Conservation (phyloP, 2,888 invertebrate species). For the Cremastobaeus sp. region DNA sequence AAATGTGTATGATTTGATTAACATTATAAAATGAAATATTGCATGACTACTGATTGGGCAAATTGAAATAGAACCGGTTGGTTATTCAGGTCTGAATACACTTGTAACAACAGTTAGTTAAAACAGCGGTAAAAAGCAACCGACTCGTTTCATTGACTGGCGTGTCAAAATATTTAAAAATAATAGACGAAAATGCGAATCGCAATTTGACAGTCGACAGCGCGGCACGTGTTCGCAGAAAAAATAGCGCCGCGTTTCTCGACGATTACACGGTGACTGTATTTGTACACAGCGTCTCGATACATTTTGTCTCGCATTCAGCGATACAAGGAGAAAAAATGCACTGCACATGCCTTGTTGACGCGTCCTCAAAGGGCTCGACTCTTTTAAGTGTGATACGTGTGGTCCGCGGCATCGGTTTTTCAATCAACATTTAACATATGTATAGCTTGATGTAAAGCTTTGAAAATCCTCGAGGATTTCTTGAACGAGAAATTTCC, state of each 20-base stretch:
- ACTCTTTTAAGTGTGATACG: slow-evolving; percentile 6
- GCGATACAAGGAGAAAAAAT: slow-evolving; percentile 2
- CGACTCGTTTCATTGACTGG: slow-evolving; percentile 8
- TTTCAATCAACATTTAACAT: slow-evolving; percentile 40
- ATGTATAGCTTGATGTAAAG: slow-evolving; percentile 18
- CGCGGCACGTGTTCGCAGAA: slow-evolving; percentile 18
- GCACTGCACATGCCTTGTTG: slow-evolving; percentile 4
- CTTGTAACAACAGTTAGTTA: too few species aligned
- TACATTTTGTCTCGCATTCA: slow-evolving; percentile 25
- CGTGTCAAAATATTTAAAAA: slow-evolving; percentile 25
- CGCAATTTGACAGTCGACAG: slow-evolving; percentile 36
- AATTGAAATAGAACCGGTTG: too few species aligned
- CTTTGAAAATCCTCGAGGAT: slow-evolving; percentile 37
- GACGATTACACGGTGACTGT: slow-evolving; percentile 27
- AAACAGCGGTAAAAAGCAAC: slow-evolving; percentile 3
- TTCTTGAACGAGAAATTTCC: slow-evolving; percentile 23
- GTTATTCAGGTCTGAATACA: too few species aligned
- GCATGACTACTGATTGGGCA: too few species aligned
- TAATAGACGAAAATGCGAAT: slow-evolving; percentile 2
- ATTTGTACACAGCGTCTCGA: slow-evolving; percentile 28
- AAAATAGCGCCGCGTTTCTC: slow-evolving; percentile 24
- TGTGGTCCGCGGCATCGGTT: slow-evolving; percentile 36
- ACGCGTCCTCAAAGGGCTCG: slow-evolving; percentile 31
- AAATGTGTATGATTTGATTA: too few species aligned
- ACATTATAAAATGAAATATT: too few species aligned